These are phyloP conservation scores for Deroplatys truncata DNA, from an alignment of 2,888 invertebrate species.

Conservation along the genomic window DNA sequence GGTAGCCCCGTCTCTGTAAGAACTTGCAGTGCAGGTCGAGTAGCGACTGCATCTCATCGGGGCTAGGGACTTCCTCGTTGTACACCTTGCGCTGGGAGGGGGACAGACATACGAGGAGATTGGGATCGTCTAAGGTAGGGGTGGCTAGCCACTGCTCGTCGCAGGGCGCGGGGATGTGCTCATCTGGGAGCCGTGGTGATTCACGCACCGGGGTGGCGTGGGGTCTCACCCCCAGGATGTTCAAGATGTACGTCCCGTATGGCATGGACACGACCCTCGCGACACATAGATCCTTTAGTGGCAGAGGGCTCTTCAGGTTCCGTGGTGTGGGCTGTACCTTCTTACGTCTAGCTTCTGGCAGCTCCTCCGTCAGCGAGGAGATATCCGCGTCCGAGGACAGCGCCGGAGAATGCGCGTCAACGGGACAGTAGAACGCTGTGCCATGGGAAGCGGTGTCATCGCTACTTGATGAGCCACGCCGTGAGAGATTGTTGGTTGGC, in stretches of 20 bases:
- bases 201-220: background rate
- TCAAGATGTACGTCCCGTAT: conserved; percentile 61
- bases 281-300: conserved; percentile 62
- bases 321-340: background rate
- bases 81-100: conserved; percentile 55
- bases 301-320: background rate
- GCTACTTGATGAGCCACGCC: conserved; percentile 45
- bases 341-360: background rate
- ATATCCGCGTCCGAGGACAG: background rate
- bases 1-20: conserved; percentile 59
- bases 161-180: background rate
- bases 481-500: conserved; percentile 40
- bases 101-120: conserved; percentile 63
- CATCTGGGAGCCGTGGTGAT: background rate
- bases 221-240: background rate
- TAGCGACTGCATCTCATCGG: conserved; percentile 54
- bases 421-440: conserved; percentile 64
- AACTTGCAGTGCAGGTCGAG: conserved; percentile 67
- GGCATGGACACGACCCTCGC: conserved; percentile 62
- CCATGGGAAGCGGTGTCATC: conserved; percentile 54
- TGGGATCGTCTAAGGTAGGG: conserved; percentile 57
- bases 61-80: conserved; percentile 25
- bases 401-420: background rate
- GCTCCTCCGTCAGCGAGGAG: background rate
- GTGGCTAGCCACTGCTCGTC: conserved; percentile 53